These are phyloP conservation scores for Pristionchus pacificus DNA, from an alignment of 1,140 invertebrate genomes.

Conservation along the genomic window DNA sequence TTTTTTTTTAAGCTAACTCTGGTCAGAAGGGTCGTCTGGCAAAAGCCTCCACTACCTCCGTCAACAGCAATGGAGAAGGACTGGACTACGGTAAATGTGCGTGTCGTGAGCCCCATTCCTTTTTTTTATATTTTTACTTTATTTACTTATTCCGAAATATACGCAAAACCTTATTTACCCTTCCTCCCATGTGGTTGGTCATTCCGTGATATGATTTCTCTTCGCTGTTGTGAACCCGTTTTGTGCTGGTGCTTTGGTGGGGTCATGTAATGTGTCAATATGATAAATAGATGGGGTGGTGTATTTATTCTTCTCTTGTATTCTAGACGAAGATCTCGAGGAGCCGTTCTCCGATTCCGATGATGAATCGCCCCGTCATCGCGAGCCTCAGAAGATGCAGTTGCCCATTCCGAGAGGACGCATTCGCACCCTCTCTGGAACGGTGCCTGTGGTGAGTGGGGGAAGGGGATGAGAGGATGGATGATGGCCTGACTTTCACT, in stretches of 20 bases:
- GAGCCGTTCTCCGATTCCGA: slow-evolving; percentile 57
- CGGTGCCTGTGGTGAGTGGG: slow-evolving; percentile 38
- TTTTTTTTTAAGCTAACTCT: slow-evolving; percentile 40
- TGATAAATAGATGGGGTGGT: background rate
- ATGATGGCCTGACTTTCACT: background rate
- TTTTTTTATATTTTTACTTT: no score
- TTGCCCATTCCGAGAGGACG: slow-evolving; percentile 51
- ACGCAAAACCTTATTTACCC: slow-evolving; percentile 19
- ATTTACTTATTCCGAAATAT: background rate
- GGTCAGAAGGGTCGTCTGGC: slow-evolving; percentile 13
- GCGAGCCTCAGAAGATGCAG: slow-evolving; percentile 44
- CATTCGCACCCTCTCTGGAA: slow-evolving; percentile 53
- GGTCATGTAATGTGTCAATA: slow-evolving; percentile 19
- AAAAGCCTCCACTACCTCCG: slow-evolving; percentile 33
- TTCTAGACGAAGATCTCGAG: slow-evolving; percentile 45
- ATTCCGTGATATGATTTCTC: background rate
- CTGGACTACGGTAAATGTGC: slow-evolving; percentile 48
- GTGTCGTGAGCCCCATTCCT: background rate
- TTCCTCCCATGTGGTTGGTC: background rate
- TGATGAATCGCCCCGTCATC: slow-evolving; percentile 39
- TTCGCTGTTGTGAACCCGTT: background rate
- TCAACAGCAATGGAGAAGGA: slow-evolving; percentile 52
- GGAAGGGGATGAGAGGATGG: slow-evolving; percentile 2
- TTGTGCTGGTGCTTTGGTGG: background rate
- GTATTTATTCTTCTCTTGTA: no score